phyloP scores from a whole-genome alignment of 2,888 invertebrate genomes.

The Pherbina coryleti region DNA sequence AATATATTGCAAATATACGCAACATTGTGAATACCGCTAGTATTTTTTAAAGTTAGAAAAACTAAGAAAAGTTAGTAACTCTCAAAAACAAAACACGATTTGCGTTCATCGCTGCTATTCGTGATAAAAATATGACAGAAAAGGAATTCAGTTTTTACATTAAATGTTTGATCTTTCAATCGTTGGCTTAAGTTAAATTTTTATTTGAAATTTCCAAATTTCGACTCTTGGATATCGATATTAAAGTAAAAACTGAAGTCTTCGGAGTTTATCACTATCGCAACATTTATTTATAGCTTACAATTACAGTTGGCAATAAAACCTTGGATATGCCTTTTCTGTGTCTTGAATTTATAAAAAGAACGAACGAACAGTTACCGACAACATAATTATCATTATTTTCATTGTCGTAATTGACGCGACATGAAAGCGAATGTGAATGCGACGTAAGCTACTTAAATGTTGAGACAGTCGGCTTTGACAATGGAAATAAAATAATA shows the following conservation, averaged over 20 bases:
- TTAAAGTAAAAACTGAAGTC: background rate
- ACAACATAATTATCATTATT: slow-evolving; percentile 23
- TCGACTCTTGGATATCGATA: no score
- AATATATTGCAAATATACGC: no score
- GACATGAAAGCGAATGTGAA: background rate
- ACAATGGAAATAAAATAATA: background rate
- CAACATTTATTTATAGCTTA: background rate
- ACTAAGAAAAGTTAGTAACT: no score
- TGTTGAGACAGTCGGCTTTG: background rate
- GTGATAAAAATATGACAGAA: no score
- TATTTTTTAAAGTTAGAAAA: no score
- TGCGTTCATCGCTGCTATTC: no score
- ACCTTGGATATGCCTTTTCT: background rate
- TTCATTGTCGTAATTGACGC: slow-evolving; percentile 15
- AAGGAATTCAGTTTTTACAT: no score
- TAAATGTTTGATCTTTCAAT: no score
- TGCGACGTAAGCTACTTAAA: background rate
- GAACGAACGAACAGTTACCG: background rate
- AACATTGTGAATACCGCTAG: no score
- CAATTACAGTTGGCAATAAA: background rate
- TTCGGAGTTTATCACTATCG: background rate
- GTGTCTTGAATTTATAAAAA: slow-evolving; percentile 20
- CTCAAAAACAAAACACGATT: no score
- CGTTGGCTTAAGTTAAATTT: no score
- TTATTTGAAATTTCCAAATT: no score